Percentiles rank a stretch among this genome's conserved stretches.
Conservation (phyloP, 2,888 invertebrate species). For the Macrophya alboannulata region DNA sequence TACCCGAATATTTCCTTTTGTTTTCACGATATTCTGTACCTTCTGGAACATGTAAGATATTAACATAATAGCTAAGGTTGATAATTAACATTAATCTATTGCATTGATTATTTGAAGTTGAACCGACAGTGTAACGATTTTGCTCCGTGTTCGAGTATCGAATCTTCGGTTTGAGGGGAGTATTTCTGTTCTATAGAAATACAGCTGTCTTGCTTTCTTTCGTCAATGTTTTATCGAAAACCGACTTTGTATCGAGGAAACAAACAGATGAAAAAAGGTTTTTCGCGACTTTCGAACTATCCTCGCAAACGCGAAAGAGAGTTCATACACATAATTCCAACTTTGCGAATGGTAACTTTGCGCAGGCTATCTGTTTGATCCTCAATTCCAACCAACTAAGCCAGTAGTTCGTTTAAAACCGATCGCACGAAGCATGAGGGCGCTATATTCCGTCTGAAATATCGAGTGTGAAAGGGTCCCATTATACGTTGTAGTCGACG, state of each 20-base stretch:
- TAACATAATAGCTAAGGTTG: background rate
- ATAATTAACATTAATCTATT: background rate
- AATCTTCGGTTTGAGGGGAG: background rate
- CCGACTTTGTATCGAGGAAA: background rate
- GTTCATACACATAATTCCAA: background rate
- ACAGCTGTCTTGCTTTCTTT: background rate
- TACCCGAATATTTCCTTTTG: too few relatives aligned
- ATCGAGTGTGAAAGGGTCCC: background rate
- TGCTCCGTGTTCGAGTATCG: background rate
- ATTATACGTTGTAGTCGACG: background rate
- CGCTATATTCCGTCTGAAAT: background rate
- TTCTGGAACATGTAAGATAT: background rate
- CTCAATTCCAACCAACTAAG: background rate
- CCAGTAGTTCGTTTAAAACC: background rate
- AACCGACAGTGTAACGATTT: background rate
- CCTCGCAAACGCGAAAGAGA: background rate
- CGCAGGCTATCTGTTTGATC: constrained; percentile 25
- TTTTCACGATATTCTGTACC: too few relatives aligned
- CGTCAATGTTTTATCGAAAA: background rate
- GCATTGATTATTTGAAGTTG: background rate
- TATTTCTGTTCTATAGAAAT: background rate
- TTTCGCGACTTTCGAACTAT: background rate
- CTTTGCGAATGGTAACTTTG: constrained; percentile 6
- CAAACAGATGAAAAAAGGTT: background rate
- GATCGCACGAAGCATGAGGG: constrained; percentile 1